These are phyloP conservation scores for Pomacea maculata DNA, from an alignment of 1,140 invertebrate genomes.

Conservation along the genomic window DNA sequence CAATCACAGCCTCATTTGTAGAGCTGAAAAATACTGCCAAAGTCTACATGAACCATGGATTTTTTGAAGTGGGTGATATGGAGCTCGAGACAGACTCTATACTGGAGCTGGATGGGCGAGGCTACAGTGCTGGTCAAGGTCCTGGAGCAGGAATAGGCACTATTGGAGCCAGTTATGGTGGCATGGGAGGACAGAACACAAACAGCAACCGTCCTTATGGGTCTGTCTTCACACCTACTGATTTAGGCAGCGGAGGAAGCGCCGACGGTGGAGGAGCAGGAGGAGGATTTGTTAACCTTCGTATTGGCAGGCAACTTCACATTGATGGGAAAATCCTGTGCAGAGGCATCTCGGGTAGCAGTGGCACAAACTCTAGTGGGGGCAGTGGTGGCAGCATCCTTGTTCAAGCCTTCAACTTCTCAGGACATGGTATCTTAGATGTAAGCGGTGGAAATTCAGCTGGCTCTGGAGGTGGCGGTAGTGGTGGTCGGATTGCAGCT, in stretches of 20 bases:
- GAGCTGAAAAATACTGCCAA: slow-evolving; percentile 49
- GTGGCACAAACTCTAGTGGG: slow-evolving; percentile 35
- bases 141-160: slow-evolving; percentile 31
- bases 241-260: slow-evolving; percentile 52
- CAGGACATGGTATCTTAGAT: slow-evolving; percentile 47
- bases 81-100: slow-evolving; percentile 46
- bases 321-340: slow-evolving; percentile 46
- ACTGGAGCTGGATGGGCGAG: slow-evolving; percentile 43
- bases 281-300: slow-evolving; percentile 48
- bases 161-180: slow-evolving; percentile 50
- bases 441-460: slow-evolving; percentile 46
- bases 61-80: slow-evolving; percentile 45
- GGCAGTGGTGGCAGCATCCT: slow-evolving; percentile 52
- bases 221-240: slow-evolving; percentile 45
- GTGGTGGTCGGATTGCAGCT: slow-evolving; percentile 52
- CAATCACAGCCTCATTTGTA: slow-evolving; percentile 45
- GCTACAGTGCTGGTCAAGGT: slow-evolving; percentile 32
- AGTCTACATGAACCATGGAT: slow-evolving; percentile 52
- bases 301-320: slow-evolving; percentile 40
- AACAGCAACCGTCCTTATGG: slow-evolving; percentile 38
- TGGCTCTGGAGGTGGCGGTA: slow-evolving; percentile 42
- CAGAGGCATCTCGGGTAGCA: slow-evolving; percentile 29
- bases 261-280: slow-evolving; percentile 37
- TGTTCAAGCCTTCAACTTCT: slow-evolving; percentile 49
- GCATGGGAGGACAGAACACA: slow-evolving; percentile 35